Conservation (phyloP, 1,140 invertebrate genomes). For the Sminthurinus signatus region DNA sequence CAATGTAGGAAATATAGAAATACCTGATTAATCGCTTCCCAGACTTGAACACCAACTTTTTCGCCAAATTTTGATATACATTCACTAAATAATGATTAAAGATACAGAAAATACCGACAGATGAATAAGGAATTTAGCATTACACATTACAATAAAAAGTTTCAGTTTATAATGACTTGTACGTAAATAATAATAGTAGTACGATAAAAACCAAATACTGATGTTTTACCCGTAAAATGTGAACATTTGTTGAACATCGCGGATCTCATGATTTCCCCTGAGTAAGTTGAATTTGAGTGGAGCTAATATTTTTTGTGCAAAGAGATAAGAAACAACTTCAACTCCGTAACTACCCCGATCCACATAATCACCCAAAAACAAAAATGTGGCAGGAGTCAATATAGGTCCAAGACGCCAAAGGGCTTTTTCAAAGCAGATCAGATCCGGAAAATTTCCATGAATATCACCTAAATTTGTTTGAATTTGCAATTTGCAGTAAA, state of each 20-base stretch:
- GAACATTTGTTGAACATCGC: constrained; percentile 62
- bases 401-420: constrained; percentile 55
- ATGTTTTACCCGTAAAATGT: constrained; percentile 61
- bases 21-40: constrained; percentile 61
- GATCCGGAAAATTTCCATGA: constrained; percentile 57
- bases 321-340: constrained; percentile 59
- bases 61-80: constrained; percentile 62
- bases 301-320: constrained; percentile 57
- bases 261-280: constrained; percentile 60
- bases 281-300: constrained; percentile 57
- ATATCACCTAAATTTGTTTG: constrained; percentile 54
- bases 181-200: too few species aligned
- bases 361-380: constrained; percentile 64
- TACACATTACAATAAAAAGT: too few species aligned
- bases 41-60: constrained; percentile 54
- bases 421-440: constrained; percentile 56
- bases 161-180: too few species aligned
- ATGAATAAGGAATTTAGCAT: too few species aligned
- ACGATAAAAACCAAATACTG: too few species aligned
- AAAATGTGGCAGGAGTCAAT: constrained; percentile 53
- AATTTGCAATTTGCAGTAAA: too few species aligned
- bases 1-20: too few species aligned
- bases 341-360: constrained; percentile 57
- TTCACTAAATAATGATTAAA: constrained; percentile 45
- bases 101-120: not conserved